phyloP scores from a whole-genome alignment of 2,113 vertebrate genomes.

The Micromys minutus region DNA sequence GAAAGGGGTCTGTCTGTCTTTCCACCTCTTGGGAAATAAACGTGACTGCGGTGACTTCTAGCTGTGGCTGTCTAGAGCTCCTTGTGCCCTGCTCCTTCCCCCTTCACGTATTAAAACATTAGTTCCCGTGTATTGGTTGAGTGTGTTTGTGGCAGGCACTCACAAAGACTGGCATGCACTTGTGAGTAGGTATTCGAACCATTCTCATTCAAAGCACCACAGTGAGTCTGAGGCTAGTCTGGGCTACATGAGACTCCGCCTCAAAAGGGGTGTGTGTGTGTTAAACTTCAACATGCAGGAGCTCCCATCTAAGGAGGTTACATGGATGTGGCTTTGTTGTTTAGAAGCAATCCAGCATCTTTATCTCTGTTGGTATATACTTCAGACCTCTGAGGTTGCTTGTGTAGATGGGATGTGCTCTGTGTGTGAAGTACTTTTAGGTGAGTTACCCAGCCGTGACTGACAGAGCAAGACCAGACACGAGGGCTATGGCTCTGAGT shows the following conservation, averaged over 20 bases:
- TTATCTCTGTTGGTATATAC: not conserved
- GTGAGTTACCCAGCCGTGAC: not conserved
- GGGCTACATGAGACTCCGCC: not conserved
- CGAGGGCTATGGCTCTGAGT: not conserved
- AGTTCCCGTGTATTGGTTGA: not conserved
- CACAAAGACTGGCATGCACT: not conserved
- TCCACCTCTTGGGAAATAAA: not conserved
- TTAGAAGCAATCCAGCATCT: not conserved
- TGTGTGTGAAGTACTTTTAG: not conserved
- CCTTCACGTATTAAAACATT: too few species aligned
- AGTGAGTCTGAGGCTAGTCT: not conserved
- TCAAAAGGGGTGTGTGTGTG: not conserved
- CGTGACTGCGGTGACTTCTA: not conserved
- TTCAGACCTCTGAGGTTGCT: not conserved
- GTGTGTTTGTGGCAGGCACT: not conserved
- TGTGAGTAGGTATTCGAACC: not conserved
- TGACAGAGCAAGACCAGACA: not conserved
- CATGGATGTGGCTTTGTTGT: not conserved
- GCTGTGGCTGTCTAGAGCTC: not conserved
- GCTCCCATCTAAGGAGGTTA: not conserved
- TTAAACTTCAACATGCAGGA: not conserved
- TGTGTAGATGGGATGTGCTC: not conserved
- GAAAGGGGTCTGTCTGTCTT: constrained; percentile 4
- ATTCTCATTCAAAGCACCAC: not conserved
- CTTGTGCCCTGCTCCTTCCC: not conserved